Percentiles rank a stretch among this genome's conserved stretches.
Evolutionary conservation across 2,888 invertebrate species (phyloP).

Genomic region (Agrilus biguttatus): DNA sequence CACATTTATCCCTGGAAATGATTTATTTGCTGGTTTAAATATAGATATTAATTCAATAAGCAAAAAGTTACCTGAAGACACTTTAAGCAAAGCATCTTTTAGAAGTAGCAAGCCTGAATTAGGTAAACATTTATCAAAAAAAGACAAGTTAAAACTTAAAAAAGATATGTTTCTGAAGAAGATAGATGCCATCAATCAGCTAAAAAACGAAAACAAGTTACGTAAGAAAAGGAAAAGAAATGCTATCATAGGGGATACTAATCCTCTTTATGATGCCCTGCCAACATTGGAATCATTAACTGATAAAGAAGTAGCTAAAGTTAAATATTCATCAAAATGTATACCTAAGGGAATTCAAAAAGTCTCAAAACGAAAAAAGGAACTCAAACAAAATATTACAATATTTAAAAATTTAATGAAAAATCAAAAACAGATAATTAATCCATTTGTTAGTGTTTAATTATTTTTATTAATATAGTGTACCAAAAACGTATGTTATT

Average conservation of each 20-base stretch:
- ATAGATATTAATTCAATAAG: constrained; percentile 12
- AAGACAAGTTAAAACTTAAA: constrained; percentile 21
- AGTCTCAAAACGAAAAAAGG: constrained; percentile 17
- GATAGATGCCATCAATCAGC: constrained; percentile 19
- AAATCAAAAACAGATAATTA: constrained; percentile 17
- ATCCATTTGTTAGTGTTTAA: constrained; percentile 13
- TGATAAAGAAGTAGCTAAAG: constrained; percentile 6
- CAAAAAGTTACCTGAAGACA: constrained; percentile 15
- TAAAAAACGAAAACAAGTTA: constrained; percentile 17
- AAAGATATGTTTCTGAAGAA: constrained; percentile 19
- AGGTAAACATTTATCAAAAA: constrained; percentile 16
- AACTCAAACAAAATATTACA: constrained; percentile 16
- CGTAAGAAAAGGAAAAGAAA: constrained; percentile 19
- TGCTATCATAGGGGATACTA: constrained; percentile 20
- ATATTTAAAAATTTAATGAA: constrained; percentile 19
- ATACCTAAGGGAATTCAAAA: constrained; percentile 17
- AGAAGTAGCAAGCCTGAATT: constrained; percentile 19
- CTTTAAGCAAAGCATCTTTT: constrained; percentile 17
- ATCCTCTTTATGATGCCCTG: constrained; percentile 22
- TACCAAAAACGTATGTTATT: too few relatives aligned
- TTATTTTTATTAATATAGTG: too few relatives aligned
- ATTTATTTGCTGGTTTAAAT: constrained; percentile 17
- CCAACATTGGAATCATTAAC: constrained; percentile 21
- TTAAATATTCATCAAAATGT: constrained; percentile 3
- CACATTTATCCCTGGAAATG: constrained; percentile 8